These are phyloP conservation scores for Fringilla coelebs DNA, from an alignment of 2,797 vertebrate genomes.

Conservation along the genomic window DNA sequence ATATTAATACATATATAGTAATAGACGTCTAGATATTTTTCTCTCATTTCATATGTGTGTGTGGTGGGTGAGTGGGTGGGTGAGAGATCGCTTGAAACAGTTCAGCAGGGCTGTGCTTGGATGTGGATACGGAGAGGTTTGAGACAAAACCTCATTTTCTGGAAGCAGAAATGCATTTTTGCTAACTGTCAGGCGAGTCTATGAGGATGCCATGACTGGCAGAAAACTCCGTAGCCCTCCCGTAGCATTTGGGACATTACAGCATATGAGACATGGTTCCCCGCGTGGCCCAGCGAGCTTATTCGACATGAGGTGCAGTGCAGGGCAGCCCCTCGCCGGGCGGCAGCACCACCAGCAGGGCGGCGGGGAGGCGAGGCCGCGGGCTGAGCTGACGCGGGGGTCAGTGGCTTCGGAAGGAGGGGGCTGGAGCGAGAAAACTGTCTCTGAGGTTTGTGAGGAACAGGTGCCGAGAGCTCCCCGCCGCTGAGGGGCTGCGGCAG, in stretches of 20 bases:
- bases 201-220: slow-evolving; percentile 31
- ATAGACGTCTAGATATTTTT: slow-evolving; percentile 72
- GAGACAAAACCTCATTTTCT: background rate
- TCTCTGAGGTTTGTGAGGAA: slow-evolving; percentile 61
- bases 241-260: slow-evolving; percentile 31
- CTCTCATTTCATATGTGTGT: slow-evolving; percentile 58
- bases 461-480: background rate
- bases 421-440: background rate
- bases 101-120: slow-evolving; percentile 69
- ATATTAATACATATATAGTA: slow-evolving; percentile 78
- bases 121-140: background rate
- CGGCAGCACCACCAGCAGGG: slow-evolving; percentile 3
- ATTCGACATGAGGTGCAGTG: slow-evolving; percentile 76
- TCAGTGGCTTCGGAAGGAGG: slow-evolving; percentile 50
- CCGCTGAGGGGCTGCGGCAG: background rate
- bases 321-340: slow-evolving; percentile 57
- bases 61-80: slow-evolving; percentile 1
- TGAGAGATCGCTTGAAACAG: slow-evolving; percentile 50
- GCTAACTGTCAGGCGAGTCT: slow-evolving; percentile 42
- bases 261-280: slow-evolving; percentile 47
- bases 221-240: slow-evolving; percentile 30
- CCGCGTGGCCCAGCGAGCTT: slow-evolving; percentile 17
- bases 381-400: background rate
- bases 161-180: slow-evolving; percentile 47
- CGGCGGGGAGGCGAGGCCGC: background rate